These are phyloP conservation scores for Phrynocephalus versicolor DNA, from an alignment of 2,113 vertebrate species.

Conservation along the genomic window DNA sequence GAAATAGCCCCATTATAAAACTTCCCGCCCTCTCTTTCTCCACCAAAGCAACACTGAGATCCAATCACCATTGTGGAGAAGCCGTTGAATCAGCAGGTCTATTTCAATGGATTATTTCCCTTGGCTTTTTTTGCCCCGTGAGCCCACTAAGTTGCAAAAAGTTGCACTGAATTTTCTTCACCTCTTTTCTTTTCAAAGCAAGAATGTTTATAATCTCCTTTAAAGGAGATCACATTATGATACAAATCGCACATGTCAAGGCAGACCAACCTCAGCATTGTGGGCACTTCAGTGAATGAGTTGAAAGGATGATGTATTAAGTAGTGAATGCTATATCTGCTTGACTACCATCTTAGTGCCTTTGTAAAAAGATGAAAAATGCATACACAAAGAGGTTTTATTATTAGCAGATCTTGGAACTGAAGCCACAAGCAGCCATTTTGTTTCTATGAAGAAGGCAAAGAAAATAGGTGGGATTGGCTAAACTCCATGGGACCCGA, in stretches of 20 bases:
- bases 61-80: neutral
- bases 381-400: too few species aligned
- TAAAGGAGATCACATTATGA: conserved; percentile 29
- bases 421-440: too few species aligned
- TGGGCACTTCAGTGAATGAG: neutral
- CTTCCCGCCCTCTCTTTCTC: neutral
- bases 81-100: too few species aligned
- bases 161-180: neutral
- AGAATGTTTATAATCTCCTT: neutral
- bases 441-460: too few species aligned
- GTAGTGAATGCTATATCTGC: neutral
- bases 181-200: neutral
- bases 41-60: neutral
- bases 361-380: too few species aligned
- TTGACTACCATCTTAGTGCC: too few species aligned
- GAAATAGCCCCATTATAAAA: too few species aligned
- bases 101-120: too few species aligned
- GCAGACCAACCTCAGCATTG: neutral
- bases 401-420: too few species aligned
- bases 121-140: too few species aligned
- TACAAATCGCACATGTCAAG: conserved; percentile 2
- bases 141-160: neutral
- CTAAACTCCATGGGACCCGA: too few species aligned
- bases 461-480: too few species aligned
- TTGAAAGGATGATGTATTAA: neutral